Conservation (phyloP, 1,140 invertebrate genomes). For the Anoplophora glabripennis region DNA sequence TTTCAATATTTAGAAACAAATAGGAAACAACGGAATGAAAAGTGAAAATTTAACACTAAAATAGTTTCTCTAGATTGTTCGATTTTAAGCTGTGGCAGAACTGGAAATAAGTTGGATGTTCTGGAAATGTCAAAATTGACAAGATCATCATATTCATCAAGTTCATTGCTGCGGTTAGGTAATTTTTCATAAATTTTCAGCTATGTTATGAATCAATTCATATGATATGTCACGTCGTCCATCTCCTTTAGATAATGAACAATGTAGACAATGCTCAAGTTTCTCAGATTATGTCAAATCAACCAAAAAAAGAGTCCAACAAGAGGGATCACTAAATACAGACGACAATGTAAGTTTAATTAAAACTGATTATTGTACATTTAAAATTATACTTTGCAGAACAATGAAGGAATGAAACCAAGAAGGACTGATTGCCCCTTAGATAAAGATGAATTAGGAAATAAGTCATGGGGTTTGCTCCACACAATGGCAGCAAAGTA, state of each 20-base stretch:
- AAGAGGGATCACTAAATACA: conserved; percentile 23
- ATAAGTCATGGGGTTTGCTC: conserved; percentile 85
- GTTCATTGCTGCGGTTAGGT: conserved; percentile 7
- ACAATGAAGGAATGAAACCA: conserved; percentile 24
- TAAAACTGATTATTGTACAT: neutral
- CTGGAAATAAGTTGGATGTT: too few relatives aligned
- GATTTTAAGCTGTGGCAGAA: too few relatives aligned
- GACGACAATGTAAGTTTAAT: conserved; percentile 17
- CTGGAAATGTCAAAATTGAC: conserved; percentile 18
- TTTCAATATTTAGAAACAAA: too few relatives aligned
- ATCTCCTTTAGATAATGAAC: conserved; percentile 43
- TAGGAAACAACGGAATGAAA: too few relatives aligned
- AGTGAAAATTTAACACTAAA: too few relatives aligned
- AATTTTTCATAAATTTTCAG: conserved; percentile 13
- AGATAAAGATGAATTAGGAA: conserved; percentile 72
- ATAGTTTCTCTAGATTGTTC: too few relatives aligned
- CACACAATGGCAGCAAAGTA: conserved; percentile 97
- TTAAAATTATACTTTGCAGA: conserved; percentile 1
- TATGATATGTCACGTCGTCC: conserved; percentile 36
- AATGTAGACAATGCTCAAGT: conserved; percentile 46
- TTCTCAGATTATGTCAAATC: conserved; percentile 46
- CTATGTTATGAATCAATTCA: conserved; percentile 10
- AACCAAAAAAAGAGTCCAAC: conserved; percentile 34
- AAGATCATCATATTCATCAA: conserved; percentile 13
- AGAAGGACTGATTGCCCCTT: conserved; percentile 65